Conservation (phyloP, 2,888 invertebrate species). For the Coenonympha glycerion region DNA sequence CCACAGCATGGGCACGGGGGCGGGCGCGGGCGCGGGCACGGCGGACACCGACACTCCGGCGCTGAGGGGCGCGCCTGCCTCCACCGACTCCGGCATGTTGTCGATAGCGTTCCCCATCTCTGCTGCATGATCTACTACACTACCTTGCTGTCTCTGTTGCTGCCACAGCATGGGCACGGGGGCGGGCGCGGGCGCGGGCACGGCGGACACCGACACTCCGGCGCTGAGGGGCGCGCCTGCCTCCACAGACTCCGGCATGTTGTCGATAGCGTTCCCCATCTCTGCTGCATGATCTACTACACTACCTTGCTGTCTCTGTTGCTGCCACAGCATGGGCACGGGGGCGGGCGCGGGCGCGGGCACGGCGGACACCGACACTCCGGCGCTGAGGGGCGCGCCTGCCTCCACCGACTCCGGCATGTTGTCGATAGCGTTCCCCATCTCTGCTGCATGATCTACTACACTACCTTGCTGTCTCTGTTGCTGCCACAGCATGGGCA, state of each 20-base stretch:
- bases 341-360: conserved; percentile 52
- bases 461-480: conserved; percentile 63
- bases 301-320: conserved; percentile 66
- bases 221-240: conserved; percentile 30
- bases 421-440: no score
- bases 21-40: conserved; percentile 45
- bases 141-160: conserved; percentile 68
- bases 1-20: conserved; percentile 63
- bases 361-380: conserved; percentile 29
- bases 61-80: conserved; percentile 28
- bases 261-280: no score
- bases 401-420: conserved; percentile 28
- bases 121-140: no score
- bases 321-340: conserved; percentile 65
- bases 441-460: no score
- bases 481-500: conserved; percentile 66
- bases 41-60: conserved; percentile 30
- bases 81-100: conserved; percentile 28
- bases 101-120: no score
- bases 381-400: conserved; percentile 29
- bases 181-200: conserved; percentile 48
- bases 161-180: conserved; percentile 65
- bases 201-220: conserved; percentile 29
- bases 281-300: no score
- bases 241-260: conserved; percentile 26